Base-by-base conservation (phyloP, 2,888 invertebrate species). In the Tachystola acroxantha region DNA sequence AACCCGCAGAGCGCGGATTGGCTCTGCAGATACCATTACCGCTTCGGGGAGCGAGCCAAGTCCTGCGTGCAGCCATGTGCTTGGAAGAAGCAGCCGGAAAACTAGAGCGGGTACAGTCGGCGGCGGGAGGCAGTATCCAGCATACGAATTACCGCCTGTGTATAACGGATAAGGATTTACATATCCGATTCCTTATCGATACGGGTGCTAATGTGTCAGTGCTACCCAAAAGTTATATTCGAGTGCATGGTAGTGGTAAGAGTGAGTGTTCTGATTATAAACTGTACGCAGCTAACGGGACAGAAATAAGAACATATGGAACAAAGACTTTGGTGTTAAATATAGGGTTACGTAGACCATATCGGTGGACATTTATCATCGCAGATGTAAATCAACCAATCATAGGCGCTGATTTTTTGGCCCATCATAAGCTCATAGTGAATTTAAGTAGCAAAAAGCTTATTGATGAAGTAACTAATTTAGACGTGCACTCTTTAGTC, bases 171-270 rank as follows among this genome's bases (percentile, higher is more conserved):
- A 6, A 10, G 2, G 36, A 34, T 3, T 40, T 10, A 14, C 34
- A 36, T 3, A 5, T 40, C 0, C 10, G 11, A 7, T 48, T 45
- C 36, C 20, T 51, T 13, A 28, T 50, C 0, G 49, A 49, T 16
- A 46, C 45, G 0, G 45, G 49, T 0, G 46, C 46, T 3, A 41
- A 45, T 25, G 27, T 48, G 7, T 49, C 45, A 2, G 41, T 44
- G 2, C 7, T 46, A 2, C 45, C 46, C n/a, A n/a, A n/a, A n/a
- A n/a, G n/a, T n/a, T n/a, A n/a, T n/a, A n/a, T n/a, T n/a, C n/a
- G n/a, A n/a, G 27, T 7, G 10, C 7, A 19, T 5, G 2, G 16
- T 34, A 27, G n/a, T 12, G 13, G 7, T 2, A 20, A 11, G 13
- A 11, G 10, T 14, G 14, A n/a, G 9, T 13, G 11, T 20, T 9